Base-by-base conservation (phyloP, 2,888 invertebrate genomes). In the Erebia aethiops region DNA sequence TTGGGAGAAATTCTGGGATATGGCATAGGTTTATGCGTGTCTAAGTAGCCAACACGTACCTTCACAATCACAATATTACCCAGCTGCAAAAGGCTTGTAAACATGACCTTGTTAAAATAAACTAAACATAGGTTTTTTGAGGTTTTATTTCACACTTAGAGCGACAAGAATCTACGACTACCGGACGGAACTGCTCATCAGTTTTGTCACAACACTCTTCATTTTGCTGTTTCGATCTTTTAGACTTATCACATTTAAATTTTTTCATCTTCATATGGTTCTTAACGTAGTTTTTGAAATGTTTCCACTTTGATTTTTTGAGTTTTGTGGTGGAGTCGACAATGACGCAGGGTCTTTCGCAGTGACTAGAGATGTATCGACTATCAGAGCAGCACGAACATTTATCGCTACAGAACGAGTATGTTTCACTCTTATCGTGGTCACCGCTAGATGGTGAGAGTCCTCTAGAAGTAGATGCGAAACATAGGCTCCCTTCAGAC, bases 401-500 rank as follows among this genome's bases (percentile, higher is more conserved):
- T 65, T 75, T 73, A 7, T 76, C 80, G 68, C 81, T 80, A 72
- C 80, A 83, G 62, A 75, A 78, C 1, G 84, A 84, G 69, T 76
- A 77, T 1, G 76, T 75, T 4, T 83, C 84, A 69, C 78, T 79
- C 43, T 71, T 77, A 51, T 84, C 84, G 69, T 70, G 82, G 73
- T 89, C 87, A 2, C 86, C 87, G 68, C 85, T 86, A 1, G 84
- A 86, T 63, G 78, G 81, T 14, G 85, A 82, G 21, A 87, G 71
- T 1, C 86, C 88, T 46, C 85, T 81, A 3, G 90, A 91, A 10
- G 90, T 91, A 8, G 91, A 84, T 0, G 91, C 84, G 2, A 80
- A 82, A 41, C 78, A 71, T 13, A 77, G 71, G 57, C 76, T 80
- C 26, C 82, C 82, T n/a, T 76, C 74, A 9, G 82, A 81, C 80